Base-by-base conservation (phyloP, 2,888 invertebrate species). In the Choristoneura rosaceana region DNA sequence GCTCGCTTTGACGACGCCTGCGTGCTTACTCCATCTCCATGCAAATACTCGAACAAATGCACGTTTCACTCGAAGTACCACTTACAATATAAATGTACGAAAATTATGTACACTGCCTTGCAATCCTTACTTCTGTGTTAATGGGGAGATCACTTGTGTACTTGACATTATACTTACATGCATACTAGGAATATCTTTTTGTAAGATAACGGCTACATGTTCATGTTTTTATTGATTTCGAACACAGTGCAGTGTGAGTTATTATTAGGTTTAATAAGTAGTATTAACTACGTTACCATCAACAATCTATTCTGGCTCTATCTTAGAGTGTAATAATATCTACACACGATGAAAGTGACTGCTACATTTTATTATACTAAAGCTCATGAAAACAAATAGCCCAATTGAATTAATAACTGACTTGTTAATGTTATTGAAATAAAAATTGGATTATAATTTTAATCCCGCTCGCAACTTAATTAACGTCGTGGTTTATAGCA, bases 391-490 rank as follows among this genome's bases (percentile, higher is more conserved):
- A 87, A 86, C 87, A 87, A 90, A 87, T 88, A 86, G 84, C 81
- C 83, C 82, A 77, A 82, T 87, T 81, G 84, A 83, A 84, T 86
- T 88, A 90, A 88, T 89, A 87, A 88, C 83, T 25, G 82, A 82
- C 85, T 84, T 83, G 84, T 85, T 86, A 87, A 86, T 84, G 84
- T 91, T 89, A 90, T 92, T 92, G 91, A 92, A 92, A 92, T 88
- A 88, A 90, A 86, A 89, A 86, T 85, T 87, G 87, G 88, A 89
- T 91, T 90, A 92, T 92, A 90, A 89, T 91, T 92, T 93, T 90
- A 90, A 91, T 91, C 88, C 78, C 83, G 82, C 81, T 83, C 88
- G 90, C 89, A 89, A 91, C 87, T 89, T 91, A 91, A 93, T 92
- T 90, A 91, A 84, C 85, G 86, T 90, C 84, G 85, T 89, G 84